Base-by-base conservation (phyloP, 2,888 invertebrate species). In the Buathra laborator region DNA sequence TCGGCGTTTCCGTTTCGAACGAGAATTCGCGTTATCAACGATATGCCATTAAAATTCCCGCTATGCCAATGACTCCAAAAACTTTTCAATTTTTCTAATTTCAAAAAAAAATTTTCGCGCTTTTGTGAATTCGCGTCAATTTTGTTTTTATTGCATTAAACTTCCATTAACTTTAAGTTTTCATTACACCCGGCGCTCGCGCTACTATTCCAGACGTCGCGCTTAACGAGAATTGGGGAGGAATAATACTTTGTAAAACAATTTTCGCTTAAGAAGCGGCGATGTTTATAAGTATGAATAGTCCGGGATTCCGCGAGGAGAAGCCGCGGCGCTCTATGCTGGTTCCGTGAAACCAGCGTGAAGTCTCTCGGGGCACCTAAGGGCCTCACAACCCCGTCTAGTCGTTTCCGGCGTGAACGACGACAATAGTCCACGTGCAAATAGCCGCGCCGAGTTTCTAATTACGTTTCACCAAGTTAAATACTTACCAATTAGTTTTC, bases 391-490 rank as follows among this genome's bases (percentile, higher is more conserved):
- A 7, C 37, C 37, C 76, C 77, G 81, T 71, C 72, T 72, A 78
- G 68, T 56, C 75, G 62, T 70, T 66, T 72, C 62, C 71, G 79
- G 80, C 67, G 75, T 37, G 37, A 37, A 75, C 83, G 82, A 80
- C 86, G 85, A 82, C 85, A 87, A 85, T 86, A 84, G 79, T 59
- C 81, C 86, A 85, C 81, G 87, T 84, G 84, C 88, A 87, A 89
- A 88, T 87, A 88, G 86, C 86, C 82, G 66, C 74, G 81, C 67
- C 68, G 86, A 89, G 87, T 86, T 85, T 87, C 89, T 88, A 89
- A 89, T 89, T 89, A 87, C 88, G 87, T 89, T 89, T 87, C 87
- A 86, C 86, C 86, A 88, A 89, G 88, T 89, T 88, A 87, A 89
- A 89, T 89, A 89, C 87, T 87, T 86, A 86, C 86, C 88, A 87